A percentile compares a stretch with the other conserved stretches of the same genome.
phyloP scores from a whole-genome alignment of 2,888 invertebrate species.

The Pseudeuparius sepicola region DNA sequence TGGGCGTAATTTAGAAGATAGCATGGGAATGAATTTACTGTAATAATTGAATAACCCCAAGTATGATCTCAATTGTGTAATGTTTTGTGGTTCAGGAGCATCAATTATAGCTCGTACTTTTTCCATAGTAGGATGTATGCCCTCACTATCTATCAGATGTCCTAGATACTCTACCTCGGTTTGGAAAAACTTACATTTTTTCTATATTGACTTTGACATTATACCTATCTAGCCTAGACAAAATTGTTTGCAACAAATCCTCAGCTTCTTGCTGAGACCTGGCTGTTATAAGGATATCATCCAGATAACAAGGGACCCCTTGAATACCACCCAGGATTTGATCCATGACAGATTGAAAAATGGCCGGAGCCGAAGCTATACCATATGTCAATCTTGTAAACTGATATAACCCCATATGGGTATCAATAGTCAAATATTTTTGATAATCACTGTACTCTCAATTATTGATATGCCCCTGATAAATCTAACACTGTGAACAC shows the following conservation, averaged over 20 bases:
- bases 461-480: conserved; percentile 27
- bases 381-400: conserved; percentile 27
- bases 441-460: conserved; percentile 23
- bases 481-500: conserved; percentile 26
- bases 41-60: conserved; percentile 11
- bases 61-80: conserved; percentile 12
- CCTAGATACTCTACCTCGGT: conserved; percentile 23
- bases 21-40: conserved; percentile 7
- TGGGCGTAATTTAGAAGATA: conserved; percentile 1
- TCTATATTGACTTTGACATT: conserved; percentile 23
- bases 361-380: conserved; percentile 24
- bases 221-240: conserved; percentile 19
- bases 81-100: conserved; percentile 12
- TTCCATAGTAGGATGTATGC: conserved; percentile 12
- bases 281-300: conserved; percentile 23
- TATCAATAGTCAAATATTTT: conserved; percentile 26
- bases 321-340: conserved; percentile 16
- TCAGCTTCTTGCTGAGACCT: conserved; percentile 5
- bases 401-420: conserved; percentile 25
- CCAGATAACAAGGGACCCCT: conserved; percentile 22
- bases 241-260: conserved; percentile 18
- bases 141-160: conserved; percentile 15
- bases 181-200: conserved; percentile 24
- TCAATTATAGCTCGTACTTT: conserved; percentile 8
- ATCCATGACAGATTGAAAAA: conserved; percentile 24